These are phyloP conservation scores for Lycopodina hypogea DNA, from an alignment of 37 sponge, comb jelly and placozoan species.

Conservation along the genomic window DNA sequence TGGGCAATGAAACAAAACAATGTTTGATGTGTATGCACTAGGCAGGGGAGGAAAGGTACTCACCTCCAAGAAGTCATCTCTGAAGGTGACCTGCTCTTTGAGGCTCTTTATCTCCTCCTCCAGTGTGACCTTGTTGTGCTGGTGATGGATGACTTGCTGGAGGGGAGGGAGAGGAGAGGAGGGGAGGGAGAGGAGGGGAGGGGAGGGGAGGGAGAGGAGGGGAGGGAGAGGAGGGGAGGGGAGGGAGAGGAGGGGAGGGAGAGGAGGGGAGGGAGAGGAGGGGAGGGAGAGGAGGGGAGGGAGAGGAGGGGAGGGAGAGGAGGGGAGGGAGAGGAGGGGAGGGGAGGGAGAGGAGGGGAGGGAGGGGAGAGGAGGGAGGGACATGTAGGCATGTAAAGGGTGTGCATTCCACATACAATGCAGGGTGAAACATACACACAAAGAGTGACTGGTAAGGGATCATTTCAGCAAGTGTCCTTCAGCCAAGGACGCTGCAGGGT, in stretches of 20 bases:
- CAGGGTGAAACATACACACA: too few species aligned
- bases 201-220: background rate
- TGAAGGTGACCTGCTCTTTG: conserved; percentile 34
- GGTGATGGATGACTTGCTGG: conserved; percentile 17
- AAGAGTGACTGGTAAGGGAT: too few species aligned
- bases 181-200: too few species aligned
- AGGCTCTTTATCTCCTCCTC: conserved; percentile 20
- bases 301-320: background rate
- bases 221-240: background rate
- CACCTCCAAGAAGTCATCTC: conserved; percentile 64
- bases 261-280: background rate
- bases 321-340: background rate
- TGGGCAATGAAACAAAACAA: background rate
- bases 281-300: background rate
- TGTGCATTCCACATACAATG: too few species aligned
- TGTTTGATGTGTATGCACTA: background rate
- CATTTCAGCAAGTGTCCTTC: too few species aligned
- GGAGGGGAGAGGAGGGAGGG: background rate
- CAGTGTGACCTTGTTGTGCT: conserved; percentile 3
- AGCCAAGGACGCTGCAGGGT: too few species aligned
- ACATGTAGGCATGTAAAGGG: too few species aligned
- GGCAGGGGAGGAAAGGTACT: too few species aligned
- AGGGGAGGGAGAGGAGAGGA: background rate
- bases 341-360: conserved; percentile 2
- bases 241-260: background rate